phyloP scores from a whole-genome alignment of 2,797 vertebrate species.

The Rousettus madagascariensis region DNA sequence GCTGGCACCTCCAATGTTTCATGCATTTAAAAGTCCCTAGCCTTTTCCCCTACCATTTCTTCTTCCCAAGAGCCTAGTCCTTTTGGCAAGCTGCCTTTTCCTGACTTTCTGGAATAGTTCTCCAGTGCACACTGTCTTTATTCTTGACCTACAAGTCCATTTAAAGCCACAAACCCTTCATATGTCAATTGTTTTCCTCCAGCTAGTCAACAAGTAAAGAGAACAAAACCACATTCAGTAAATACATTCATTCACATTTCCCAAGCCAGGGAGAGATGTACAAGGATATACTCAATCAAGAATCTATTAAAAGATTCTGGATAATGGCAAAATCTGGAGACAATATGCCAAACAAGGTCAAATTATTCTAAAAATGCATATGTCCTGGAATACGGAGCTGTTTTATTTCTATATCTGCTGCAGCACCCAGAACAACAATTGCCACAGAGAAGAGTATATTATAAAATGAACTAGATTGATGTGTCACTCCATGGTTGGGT shows the following conservation, averaged over 20 bases:
- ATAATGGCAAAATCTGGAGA: conserved; percentile 7
- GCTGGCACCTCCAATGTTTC: neutral
- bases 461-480: neutral
- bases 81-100: neutral
- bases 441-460: neutral
- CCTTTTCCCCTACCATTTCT: neutral
- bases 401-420: neutral
- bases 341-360: neutral
- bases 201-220: neutral
- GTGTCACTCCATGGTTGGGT: neutral
- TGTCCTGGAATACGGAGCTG: neutral
- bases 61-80: neutral
- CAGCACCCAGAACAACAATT: neutral
- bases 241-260: conserved; percentile 18
- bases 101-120: neutral
- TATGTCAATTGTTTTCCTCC: neutral
- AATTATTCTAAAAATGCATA: neutral
- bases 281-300: neutral
- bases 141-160: neutral
- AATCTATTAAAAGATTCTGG: neutral
- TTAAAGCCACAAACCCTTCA: conserved; percentile 15
- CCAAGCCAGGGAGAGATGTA: neutral
- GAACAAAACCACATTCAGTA: neutral
- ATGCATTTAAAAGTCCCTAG: neutral
- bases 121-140: neutral